Conservation (phyloP, 35 echinoderm and acorn worm species). For the Lytechinus pictus region DNA sequence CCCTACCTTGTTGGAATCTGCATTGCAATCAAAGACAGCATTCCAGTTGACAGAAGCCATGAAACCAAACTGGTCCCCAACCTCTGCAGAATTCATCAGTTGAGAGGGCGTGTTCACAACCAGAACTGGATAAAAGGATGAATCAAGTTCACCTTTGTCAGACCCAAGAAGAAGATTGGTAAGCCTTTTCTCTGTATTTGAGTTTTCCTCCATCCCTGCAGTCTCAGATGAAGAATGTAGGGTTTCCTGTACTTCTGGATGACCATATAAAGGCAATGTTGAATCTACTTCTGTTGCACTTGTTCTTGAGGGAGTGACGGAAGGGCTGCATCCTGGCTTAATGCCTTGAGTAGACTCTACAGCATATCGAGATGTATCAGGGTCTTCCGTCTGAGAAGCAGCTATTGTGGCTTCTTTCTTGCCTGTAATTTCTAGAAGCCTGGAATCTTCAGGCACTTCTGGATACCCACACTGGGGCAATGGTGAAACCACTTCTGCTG, state of each 20-base stretch:
- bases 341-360: neutral
- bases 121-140: constrained; percentile 35
- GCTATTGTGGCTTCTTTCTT: too few relatives aligned
- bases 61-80: neutral
- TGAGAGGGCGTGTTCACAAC: constrained; percentile 25
- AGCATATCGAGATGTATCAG: too few relatives aligned
- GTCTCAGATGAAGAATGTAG: neutral
- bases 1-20: constrained; percentile 38
- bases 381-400: neutral
- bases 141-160: constrained; percentile 27
- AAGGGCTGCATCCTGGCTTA: neutral
- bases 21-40: constrained; percentile 43
- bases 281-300: neutral
- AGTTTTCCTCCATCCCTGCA: neutral
- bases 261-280: neutral
- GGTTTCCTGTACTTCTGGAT: neutral
- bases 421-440: too few relatives aligned
- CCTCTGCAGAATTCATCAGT: neutral
- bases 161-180: constrained; percentile 8
- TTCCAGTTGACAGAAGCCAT: constrained; percentile 30
- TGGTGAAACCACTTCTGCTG: too few relatives aligned
- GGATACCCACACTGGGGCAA: too few relatives aligned
- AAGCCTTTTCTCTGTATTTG: neutral
- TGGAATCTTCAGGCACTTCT: too few relatives aligned
- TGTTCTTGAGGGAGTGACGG: neutral